Percentiles rank a stretch among this genome's conserved stretches.
phyloP scores from a whole-genome alignment of 2,888 invertebrate genomes.

The Pheosia tremula region DNA sequence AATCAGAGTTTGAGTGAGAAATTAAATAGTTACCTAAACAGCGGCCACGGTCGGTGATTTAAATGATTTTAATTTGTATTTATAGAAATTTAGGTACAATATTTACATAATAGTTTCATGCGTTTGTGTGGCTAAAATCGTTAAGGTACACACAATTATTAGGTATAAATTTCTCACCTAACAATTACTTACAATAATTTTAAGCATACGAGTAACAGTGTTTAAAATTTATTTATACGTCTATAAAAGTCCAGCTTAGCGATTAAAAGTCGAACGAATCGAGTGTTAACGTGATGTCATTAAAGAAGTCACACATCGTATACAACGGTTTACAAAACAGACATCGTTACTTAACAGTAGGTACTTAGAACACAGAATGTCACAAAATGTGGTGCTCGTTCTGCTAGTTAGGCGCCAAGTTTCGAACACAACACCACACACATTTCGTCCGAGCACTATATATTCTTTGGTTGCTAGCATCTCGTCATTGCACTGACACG shows the following conservation, averaged over 20 bases:
- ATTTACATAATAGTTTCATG: slow-evolving; percentile 68
- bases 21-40: slow-evolving; percentile 36
- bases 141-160: slow-evolving; percentile 65
- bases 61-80: slow-evolving; percentile 42
- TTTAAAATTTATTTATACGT: slow-evolving; percentile 78
- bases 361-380: slow-evolving; percentile 55
- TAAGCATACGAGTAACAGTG: slow-evolving; percentile 83
- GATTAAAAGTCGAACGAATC: slow-evolving; percentile 66
- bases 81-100: slow-evolving; percentile 55
- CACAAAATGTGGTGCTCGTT: slow-evolving; percentile 17
- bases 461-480: slow-evolving; percentile 57
- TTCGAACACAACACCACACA: slow-evolving; percentile 13
- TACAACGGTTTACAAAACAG: slow-evolving; percentile 82
- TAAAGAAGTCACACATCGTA: slow-evolving; percentile 80
- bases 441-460: slow-evolving; percentile 9
- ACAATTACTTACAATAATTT: slow-evolving; percentile 74
- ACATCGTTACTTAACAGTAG: slow-evolving; percentile 68
- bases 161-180: slow-evolving; percentile 79
- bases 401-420: slow-evolving; percentile 26
- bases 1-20: slow-evolving; percentile 52
- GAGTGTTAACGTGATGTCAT: slow-evolving; percentile 70
- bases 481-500: slow-evolving; percentile 27
- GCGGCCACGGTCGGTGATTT: slow-evolving; percentile 23
- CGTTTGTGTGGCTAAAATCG: slow-evolving; percentile 72
- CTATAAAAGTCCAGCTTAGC: slow-evolving; percentile 73